A percentile compares a stretch with the other conserved stretches of the same genome.
Evolutionary conservation across 1,140 invertebrate species (phyloP).

Genomic region (Drosophila seguyi): DNA sequence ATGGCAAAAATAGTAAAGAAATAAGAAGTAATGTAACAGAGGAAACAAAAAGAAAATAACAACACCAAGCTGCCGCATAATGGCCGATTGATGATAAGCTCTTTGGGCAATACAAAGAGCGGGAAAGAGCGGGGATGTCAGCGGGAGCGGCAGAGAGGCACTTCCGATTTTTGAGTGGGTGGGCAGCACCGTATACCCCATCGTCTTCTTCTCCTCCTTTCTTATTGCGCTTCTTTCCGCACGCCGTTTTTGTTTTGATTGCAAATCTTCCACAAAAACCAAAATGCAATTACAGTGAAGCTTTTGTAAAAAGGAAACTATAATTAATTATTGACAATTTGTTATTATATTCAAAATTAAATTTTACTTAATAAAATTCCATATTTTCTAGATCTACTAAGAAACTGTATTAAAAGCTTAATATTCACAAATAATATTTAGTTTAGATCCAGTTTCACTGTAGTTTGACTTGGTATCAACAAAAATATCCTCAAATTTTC

Average conservation of each 20-base stretch:
- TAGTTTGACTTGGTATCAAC: background rate
- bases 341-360: too few species aligned
- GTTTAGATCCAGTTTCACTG: background rate
- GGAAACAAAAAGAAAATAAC: slow-evolving; percentile 37
- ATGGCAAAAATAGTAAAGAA: slow-evolving; percentile 41
- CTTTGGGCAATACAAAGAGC: slow-evolving; percentile 2
- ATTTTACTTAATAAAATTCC: too few species aligned
- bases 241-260: slow-evolving; percentile 66
- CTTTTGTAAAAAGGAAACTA: background rate
- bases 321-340: too few species aligned
- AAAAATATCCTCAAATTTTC: background rate
- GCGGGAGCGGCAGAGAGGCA: background rate
- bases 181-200: slow-evolving; percentile 27
- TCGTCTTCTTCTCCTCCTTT: slow-evolving; percentile 13
- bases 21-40: slow-evolving; percentile 40
- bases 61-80: slow-evolving; percentile 56
- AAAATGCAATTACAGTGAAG: slow-evolving; percentile 10
- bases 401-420: background rate
- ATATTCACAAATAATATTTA: background rate
- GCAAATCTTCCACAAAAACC: slow-evolving; percentile 31
- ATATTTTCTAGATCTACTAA: background rate
- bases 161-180: slow-evolving; percentile 42
- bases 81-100: slow-evolving; percentile 65
- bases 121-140: background rate
- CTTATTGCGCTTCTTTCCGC: slow-evolving; percentile 36